Conservation (phyloP, 2,113 vertebrate species). For the Podocnemis expansa region DNA sequence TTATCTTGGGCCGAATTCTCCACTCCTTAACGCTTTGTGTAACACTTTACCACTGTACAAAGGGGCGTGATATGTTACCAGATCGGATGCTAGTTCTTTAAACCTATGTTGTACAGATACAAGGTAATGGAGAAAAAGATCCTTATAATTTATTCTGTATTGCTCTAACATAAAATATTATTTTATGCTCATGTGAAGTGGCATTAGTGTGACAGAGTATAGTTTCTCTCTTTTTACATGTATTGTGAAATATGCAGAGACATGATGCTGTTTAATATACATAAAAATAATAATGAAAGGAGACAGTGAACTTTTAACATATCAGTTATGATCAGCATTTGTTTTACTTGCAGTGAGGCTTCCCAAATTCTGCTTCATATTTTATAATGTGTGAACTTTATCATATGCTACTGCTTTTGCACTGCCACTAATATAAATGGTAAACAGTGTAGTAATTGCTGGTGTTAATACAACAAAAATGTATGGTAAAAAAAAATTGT, state of each 20-base stretch:
- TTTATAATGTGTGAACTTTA: no score
- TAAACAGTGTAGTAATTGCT: background rate
- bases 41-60: background rate
- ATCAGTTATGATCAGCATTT: conserved; percentile 11
- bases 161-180: background rate
- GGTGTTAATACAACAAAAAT: background rate
- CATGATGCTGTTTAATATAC: background rate
- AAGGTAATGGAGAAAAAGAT: background rate
- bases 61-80: background rate
- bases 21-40: background rate
- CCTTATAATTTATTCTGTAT: background rate
- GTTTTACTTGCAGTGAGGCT: conserved; percentile 15
- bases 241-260: background rate
- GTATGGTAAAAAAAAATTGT: background rate
- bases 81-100: background rate
- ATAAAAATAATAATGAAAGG: background rate
- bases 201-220: background rate
- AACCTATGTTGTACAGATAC: background rate
- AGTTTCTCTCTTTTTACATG: background rate
- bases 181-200: background rate
- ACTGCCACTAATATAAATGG: conserved; percentile 17
- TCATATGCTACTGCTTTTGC: conserved; percentile 7
- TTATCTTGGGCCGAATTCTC: background rate
- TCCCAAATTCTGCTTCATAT: conserved; percentile 23
- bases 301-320: background rate